Base-by-base conservation (phyloP, 2,113 vertebrate species). In the Cyrtonyx montezumae region DNA sequence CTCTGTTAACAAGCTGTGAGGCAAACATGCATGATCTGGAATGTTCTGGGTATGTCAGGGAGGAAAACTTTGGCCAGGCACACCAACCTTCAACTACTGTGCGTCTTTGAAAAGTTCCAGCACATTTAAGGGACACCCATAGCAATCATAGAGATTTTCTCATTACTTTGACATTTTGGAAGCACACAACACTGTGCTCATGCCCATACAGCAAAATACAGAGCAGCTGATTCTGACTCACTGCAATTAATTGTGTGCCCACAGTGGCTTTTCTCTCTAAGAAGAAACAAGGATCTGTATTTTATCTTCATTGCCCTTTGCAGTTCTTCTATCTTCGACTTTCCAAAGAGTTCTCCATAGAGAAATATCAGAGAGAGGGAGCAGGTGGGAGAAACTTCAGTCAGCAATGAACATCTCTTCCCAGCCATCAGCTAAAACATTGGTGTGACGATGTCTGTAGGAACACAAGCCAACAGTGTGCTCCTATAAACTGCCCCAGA, bases 1-100 rank as follows among this genome's bases (percentile, higher is more conserved):
- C 0, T 0, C 76, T 34, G 0, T 37, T 49, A 48, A 0, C 53
- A 3, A 26, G 74, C 8, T 53, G 53, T 6, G 67, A 67, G 26
- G 81, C 43, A 84, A 56, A 61, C 79, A 69, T 36, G 32, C 8
- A n/a, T 12, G 69, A 0, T 43, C 30, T 49, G 56, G 28, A 66
- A 73, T 14, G 23, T 32, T 88, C 36, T 62, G 40, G 2, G 0
- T 48, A 7, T 30, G 6, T 16, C 1, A 3, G 14, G 40, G 46
- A 79, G 71, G 59, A 18, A 48, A 30, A 67, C 20, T 30, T 71
- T 84, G 55, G n/a, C 23, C 45, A 89, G 37, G 37, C 18, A 4
- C 20, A 4, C 28, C 37, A 40, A 26, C 45, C 16, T 40, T 30
- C 48, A 49, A 78, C 13, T 15, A 8, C 8, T 32, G 32, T 26